Evolutionary conservation across 1,140 invertebrate genomes (phyloP), one percentile per base, ranked within the genome.

Genomic region (Leptonema lineaticorne): DNA sequence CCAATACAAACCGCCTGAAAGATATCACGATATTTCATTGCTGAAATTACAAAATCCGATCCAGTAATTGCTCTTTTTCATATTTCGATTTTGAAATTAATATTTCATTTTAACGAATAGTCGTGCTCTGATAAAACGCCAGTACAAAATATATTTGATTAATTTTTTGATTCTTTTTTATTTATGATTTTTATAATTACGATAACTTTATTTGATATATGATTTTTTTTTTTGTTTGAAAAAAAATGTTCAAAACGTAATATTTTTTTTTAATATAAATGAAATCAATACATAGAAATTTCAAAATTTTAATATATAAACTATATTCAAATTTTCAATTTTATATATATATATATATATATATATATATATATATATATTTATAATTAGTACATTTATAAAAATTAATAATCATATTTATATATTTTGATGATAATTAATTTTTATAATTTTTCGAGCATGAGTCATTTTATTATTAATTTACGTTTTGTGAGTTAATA

Each of bases 21-120:
- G 79, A 53, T 87, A 87, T 67, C 75, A 84, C 63, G 87, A 88
- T 69, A 85, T 88, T 59, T 81, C 81, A 0, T 65, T 88, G 0
- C 28, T 87, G 5, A 75, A 80, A 69, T 72, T 88, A 22, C 69
- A 75, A 6, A 69, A 50, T 29, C 11, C 53, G 0, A 53, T 48
- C 2, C 48, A 16, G 69, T 71, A 67, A 50, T 57, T 57, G 28
- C 1, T 20, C 16, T 48, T 2, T 8, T 20, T n/a, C n/a, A n/a
- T n/a, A n/a, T n/a, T n/a, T n/a, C n/a, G n/a, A n/a, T n/a, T n/a
- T n/a, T n/a, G n/a, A n/a, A n/a, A n/a, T n/a, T n/a, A n/a, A n/a
- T n/a, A n/a, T n/a, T n/a, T n/a, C n/a, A n/a, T n/a, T n/a, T n/a
- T n/a, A n/a, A n/a, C n/a, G n/a, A n/a, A n/a, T n/a, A n/a, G n/a